phyloP scores from a whole-genome alignment of 1,140 invertebrate genomes.

The Probaryconus sp. region DNA sequence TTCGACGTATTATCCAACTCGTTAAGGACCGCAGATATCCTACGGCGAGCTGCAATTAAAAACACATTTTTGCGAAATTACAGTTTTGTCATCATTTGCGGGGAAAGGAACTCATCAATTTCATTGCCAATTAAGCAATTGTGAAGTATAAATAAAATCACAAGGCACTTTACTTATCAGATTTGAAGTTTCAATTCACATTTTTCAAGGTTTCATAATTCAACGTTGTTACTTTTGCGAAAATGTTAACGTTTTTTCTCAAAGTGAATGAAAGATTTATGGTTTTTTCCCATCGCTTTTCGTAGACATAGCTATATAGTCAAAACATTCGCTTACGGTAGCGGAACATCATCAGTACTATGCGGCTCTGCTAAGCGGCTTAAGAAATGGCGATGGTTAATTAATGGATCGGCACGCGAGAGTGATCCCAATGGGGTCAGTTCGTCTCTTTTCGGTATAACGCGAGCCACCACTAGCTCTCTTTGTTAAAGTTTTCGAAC shows the following conservation, averaged over 20 bases:
- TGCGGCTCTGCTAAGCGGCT: conserved; percentile 37
- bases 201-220: too few relatives aligned
- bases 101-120: conserved; percentile 11
- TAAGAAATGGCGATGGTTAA: conserved; percentile 73
- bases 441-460: conserved; percentile 56
- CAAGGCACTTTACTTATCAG: too few relatives aligned
- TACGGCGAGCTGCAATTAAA: conserved; percentile 39
- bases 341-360: conserved; percentile 30
- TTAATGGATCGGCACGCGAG: conserved; percentile 75
- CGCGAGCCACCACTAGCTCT: conserved; percentile 37
- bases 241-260: too few relatives aligned
- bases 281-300: too few relatives aligned
- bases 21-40: conserved; percentile 27
- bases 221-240: too few relatives aligned
- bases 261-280: too few relatives aligned
- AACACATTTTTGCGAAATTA: conserved; percentile 35
- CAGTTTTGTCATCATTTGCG: conserved; percentile 11
- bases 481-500: conserved; percentile 61
- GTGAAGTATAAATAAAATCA: conserved; percentile 25
- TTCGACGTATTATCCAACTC: conserved; percentile 43
- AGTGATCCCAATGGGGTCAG: conserved; percentile 54
- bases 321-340: too few relatives aligned
- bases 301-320: too few relatives aligned
- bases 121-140: conserved; percentile 18
- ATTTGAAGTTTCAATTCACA: too few relatives aligned